Conservation (phyloP, 2,113 vertebrate genomes). For the Prochilodus magdalenae region DNA sequence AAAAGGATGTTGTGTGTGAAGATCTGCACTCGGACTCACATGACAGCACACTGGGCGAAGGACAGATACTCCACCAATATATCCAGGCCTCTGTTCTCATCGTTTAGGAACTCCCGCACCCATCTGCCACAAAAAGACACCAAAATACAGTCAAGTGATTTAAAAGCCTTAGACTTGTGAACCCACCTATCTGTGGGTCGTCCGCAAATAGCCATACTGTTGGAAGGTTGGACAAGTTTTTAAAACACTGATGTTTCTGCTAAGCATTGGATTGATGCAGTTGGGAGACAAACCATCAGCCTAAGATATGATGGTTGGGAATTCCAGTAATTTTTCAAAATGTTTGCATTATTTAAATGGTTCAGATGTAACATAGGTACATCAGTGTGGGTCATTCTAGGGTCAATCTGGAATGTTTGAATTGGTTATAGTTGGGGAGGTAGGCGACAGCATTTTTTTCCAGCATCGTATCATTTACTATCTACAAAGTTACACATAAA, state of each 20-base stretch:
- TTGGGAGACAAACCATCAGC: too few species aligned
- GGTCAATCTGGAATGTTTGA: too few species aligned
- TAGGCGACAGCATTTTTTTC: too few species aligned
- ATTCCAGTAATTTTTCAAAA: too few species aligned
- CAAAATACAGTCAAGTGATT: constrained; percentile 53
- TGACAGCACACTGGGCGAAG: constrained; percentile 93
- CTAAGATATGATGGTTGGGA: too few species aligned
- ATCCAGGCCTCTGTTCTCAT: constrained; percentile 95
- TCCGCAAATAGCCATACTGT: neutral
- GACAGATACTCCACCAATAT: constrained; percentile 96
- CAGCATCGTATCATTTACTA: too few species aligned
- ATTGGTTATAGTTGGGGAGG: too few species aligned
- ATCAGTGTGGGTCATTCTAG: too few species aligned
- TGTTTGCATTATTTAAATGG: too few species aligned
- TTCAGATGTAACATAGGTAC: too few species aligned
- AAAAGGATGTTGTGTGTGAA: neutral
- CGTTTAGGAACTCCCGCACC: constrained; percentile 97
- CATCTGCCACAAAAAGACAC: constrained; percentile 78
- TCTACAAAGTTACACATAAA: too few species aligned
- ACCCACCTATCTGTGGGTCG: neutral
- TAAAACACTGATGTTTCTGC: neutral
- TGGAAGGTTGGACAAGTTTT: too few species aligned
- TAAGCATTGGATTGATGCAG: neutral
- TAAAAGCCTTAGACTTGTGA: neutral
- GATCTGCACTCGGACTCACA: constrained; percentile 82